Percentiles rank a stretch among this genome's conserved stretches.
Evolutionary conservation across 92 coral and sea anemone genomes (phyloP).

Genomic region (Porites cylindrica): DNA sequence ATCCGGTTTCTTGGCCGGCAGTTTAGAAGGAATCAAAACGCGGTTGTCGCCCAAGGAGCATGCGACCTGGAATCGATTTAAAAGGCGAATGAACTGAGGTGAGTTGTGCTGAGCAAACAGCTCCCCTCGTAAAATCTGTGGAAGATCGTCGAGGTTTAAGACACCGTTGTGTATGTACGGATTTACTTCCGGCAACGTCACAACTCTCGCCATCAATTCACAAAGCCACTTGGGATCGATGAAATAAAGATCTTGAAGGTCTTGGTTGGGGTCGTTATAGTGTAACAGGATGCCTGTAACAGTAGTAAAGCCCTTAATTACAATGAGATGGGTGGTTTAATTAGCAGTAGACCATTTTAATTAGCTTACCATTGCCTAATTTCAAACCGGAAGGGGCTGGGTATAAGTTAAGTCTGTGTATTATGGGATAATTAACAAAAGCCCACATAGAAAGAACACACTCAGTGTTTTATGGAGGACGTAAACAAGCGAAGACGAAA

Average conservation of each 20-base stretch:
- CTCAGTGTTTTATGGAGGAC: too few species aligned
- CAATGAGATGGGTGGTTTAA: neutral
- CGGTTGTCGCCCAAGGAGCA: slow-evolving; percentile 92
- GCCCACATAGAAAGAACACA: too few species aligned
- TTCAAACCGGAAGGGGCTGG: too few species aligned
- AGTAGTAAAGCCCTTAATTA: neutral
- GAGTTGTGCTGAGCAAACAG: slow-evolving; percentile 77
- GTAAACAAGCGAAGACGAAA: too few species aligned
- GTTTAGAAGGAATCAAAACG: slow-evolving; percentile 93
- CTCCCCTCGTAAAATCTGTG: slow-evolving; percentile 76
- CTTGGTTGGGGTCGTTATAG: slow-evolving; percentile 97
- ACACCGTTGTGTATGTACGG: slow-evolving; percentile 83
- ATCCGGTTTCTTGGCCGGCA: slow-evolving; percentile 83
- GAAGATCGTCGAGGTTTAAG: slow-evolving; percentile 62
- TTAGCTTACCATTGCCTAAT: too few species aligned
- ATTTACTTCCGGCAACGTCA: slow-evolving; percentile 81
- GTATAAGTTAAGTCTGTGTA: too few species aligned
- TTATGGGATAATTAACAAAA: too few species aligned
- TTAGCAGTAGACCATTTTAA: too few species aligned
- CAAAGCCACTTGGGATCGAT: slow-evolving; percentile 99
- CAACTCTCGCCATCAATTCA: slow-evolving; percentile 93
- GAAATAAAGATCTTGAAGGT: slow-evolving; percentile 92
- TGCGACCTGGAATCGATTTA: slow-evolving; percentile 95
- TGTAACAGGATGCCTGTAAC: slow-evolving; percentile 90
- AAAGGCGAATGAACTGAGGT: slow-evolving; percentile 89